A percentile compares a stretch with the other conserved stretches of the same genome.
These are phyloP conservation scores for Melolontha melolontha DNA, from an alignment of 2,888 invertebrate species.

Conservation along the genomic window DNA sequence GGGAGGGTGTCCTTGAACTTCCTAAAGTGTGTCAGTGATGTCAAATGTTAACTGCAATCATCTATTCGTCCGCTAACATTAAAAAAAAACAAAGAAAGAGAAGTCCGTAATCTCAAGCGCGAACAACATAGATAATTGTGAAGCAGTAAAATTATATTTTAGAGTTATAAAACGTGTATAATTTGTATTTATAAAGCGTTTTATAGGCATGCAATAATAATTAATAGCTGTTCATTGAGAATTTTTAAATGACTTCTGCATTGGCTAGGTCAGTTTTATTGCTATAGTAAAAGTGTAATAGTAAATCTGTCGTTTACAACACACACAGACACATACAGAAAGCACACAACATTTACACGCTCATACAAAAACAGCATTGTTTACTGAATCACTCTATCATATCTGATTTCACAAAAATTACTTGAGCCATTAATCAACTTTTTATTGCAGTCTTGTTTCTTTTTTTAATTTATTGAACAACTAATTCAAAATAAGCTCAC, in stretches of 20 bases:
- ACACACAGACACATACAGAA: slow-evolving; percentile 17
- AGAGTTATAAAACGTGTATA: slow-evolving; percentile 45
- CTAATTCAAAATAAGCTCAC: not conserved
- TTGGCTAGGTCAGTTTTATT: slow-evolving; percentile 66
- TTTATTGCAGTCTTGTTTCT: slow-evolving; percentile 39
- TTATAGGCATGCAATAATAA: slow-evolving; percentile 60
- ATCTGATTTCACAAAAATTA: slow-evolving; percentile 43
- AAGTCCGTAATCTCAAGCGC: slow-evolving; percentile 27
- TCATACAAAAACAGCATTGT: slow-evolving; percentile 39
- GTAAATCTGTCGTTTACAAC: slow-evolving; percentile 53
- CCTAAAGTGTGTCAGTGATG: slow-evolving; percentile 41
- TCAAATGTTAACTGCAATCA: slow-evolving; percentile 34
- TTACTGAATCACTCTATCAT: slow-evolving; percentile 41
- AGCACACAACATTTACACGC: not conserved
- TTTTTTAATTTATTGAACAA: slow-evolving; percentile 13
- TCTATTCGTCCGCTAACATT: slow-evolving; percentile 23
- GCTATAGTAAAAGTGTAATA: slow-evolving; percentile 63
- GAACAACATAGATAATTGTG: slow-evolving; percentile 39
- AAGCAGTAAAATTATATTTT: slow-evolving; percentile 43
- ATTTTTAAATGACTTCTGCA: slow-evolving; percentile 60
- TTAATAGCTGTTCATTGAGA: slow-evolving; percentile 62
- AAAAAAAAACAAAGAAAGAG: slow-evolving; percentile 27
- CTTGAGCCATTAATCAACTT: slow-evolving; percentile 39
- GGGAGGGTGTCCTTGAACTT: slow-evolving; percentile 39
- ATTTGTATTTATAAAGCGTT: slow-evolving; percentile 57